phyloP scores from a whole-genome alignment of 2,888 invertebrate genomes.

The Pseudococcus viburni region DNA sequence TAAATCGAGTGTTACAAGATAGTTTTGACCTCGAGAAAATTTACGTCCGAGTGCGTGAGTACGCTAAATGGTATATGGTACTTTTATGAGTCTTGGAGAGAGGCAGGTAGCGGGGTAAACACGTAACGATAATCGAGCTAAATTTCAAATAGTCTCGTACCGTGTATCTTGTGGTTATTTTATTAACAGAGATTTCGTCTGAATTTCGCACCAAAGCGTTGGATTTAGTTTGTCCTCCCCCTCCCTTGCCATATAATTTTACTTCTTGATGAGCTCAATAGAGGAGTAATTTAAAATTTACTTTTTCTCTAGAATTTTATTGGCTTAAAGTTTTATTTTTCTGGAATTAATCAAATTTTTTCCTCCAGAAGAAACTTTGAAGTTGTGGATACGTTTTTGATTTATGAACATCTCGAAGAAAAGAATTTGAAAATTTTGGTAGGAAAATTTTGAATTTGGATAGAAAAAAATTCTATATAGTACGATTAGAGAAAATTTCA shows the following conservation, averaged over 20 bases:
- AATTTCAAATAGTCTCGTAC: not conserved
- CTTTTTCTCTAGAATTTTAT: not conserved
- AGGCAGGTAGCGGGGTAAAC: not conserved
- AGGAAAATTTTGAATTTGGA: no score
- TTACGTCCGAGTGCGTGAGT: not conserved
- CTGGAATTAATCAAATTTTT: no score
- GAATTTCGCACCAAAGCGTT: not conserved
- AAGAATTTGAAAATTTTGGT: no score
- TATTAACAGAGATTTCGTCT: not conserved
- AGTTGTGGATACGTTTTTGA: no score
- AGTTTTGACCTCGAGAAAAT: not conserved
- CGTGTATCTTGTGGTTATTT: not conserved
- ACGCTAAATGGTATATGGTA: not conserved
- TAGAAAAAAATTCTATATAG: no score
- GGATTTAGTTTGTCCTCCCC: not conserved
- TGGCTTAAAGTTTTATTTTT: not conserved
- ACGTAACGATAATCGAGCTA: slow-evolving; percentile 1
- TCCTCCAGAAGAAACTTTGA: no score
- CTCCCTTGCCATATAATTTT: not conserved
- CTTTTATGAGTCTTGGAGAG: not conserved
- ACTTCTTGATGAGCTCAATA: not conserved
- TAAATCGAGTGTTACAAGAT: not conserved
- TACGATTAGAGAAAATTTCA: no score
- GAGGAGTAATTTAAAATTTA: not conserved
- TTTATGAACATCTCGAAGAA: no score